phyloP scores from a whole-genome alignment of 2,888 invertebrate species.

The Zhuqinia jingwanae region DNA sequence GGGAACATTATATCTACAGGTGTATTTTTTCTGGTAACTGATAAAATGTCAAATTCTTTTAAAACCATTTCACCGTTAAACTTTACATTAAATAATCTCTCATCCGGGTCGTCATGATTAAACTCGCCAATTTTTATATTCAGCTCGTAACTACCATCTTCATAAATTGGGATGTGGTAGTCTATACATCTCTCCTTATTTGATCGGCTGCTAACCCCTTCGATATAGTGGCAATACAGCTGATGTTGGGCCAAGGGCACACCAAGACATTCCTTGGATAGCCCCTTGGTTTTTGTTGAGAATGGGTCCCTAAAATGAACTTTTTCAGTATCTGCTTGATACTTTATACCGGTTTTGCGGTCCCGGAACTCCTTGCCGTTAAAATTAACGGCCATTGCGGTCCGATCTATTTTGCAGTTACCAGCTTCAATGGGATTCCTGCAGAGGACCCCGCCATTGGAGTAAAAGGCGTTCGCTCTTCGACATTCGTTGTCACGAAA shows the following conservation, averaged over 20 bases:
- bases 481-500: background rate
- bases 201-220: background rate
- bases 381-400: background rate
- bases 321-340: background rate
- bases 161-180: background rate
- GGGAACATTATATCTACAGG: background rate
- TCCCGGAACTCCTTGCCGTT: background rate
- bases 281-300: background rate
- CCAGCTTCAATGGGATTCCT: background rate
- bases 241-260: background rate
- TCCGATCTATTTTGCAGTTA: background rate
- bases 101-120: background rate
- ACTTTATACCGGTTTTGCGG: background rate
- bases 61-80: background rate
- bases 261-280: background rate
- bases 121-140: background rate
- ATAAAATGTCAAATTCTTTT: background rate
- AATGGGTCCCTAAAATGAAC: background rate
- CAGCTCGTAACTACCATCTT: background rate
- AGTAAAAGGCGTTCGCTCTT: background rate
- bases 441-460: background rate
- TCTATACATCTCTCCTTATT: background rate
- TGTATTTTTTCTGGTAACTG: background rate
- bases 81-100: background rate
- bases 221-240: background rate